These are phyloP conservation scores for Bubalus kerabau DNA, from an alignment of 2,113 vertebrate genomes.

Conservation along the genomic window DNA sequence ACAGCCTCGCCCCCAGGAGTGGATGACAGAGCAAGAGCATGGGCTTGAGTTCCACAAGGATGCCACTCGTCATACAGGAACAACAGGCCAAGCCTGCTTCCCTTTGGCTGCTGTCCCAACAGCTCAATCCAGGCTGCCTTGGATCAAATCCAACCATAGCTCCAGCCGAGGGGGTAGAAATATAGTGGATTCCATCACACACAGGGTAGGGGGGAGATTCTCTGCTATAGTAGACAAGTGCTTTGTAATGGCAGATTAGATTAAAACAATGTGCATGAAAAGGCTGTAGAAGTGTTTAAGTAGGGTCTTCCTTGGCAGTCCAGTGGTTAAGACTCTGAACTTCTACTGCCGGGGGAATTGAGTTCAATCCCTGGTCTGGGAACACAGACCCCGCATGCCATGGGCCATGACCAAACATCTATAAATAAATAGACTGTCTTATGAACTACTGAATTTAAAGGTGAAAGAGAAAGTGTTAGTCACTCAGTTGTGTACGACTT, in stretches of 20 bases:
- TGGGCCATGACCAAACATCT: not conserved
- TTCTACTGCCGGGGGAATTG: not conserved
- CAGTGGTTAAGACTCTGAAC: not conserved
- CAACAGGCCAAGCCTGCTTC: not conserved
- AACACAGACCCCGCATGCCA: not conserved
- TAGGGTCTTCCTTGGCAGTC: not conserved
- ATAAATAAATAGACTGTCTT: not conserved
- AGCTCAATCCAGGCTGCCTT: not conserved
- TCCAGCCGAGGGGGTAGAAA: not conserved
- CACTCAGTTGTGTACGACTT: not conserved
- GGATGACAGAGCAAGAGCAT: too few relatives aligned
- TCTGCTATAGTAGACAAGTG: not conserved
- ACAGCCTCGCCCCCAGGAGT: accelerated
- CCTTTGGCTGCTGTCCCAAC: not conserved
- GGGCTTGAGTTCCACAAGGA: not conserved
- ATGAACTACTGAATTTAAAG: not conserved
- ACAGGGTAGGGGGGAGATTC: not conserved
- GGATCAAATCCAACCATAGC: not conserved
- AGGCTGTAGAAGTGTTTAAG: not conserved
- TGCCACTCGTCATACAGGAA: not conserved
- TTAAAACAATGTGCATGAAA: not conserved
- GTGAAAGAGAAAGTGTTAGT: not conserved
- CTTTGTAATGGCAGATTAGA: not conserved
- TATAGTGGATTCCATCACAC: not conserved
- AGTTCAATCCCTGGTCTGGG: not conserved